Evolutionary conservation across 2,797 vertebrate genomes (phyloP).

Genomic region (Propithecus perrieri): DNA sequence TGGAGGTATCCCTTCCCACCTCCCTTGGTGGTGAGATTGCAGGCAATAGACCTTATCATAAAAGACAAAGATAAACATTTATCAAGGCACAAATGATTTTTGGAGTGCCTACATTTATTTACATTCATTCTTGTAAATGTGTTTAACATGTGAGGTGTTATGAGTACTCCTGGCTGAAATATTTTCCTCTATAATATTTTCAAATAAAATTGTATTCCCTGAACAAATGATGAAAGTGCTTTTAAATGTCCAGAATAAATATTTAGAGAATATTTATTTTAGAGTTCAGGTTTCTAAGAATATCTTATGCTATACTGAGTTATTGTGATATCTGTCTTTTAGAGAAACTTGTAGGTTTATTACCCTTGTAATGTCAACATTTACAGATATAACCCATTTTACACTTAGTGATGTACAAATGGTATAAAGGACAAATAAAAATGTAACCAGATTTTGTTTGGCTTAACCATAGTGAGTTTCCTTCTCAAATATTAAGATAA

Average conservation of each 20-base stretch:
- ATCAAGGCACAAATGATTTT: background rate
- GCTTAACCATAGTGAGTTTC: background rate
- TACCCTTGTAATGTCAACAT: background rate
- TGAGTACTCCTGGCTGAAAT: background rate
- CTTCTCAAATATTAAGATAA: background rate
- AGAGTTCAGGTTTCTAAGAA: background rate
- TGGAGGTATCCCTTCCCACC: background rate
- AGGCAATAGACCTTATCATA: background rate
- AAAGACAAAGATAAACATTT: slow-evolving; percentile 40
- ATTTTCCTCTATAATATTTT: slow-evolving; percentile 26
- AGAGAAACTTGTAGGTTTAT: background rate
- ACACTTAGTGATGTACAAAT: background rate
- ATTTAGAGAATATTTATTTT: slow-evolving; percentile 2
- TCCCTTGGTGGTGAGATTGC: background rate
- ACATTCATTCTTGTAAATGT: background rate
- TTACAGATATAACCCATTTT: background rate
- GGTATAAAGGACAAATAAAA: background rate
- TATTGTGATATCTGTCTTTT: background rate
- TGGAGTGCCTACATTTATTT: background rate
- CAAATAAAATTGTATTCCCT: background rate
- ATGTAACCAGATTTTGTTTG: background rate
- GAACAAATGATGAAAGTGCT: background rate
- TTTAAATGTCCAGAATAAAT: slow-evolving; percentile 11
- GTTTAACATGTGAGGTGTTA: background rate
- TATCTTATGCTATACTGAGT: background rate